phyloP scores from a whole-genome alignment of 2,888 invertebrate genomes.

The Parnassius apollo region DNA sequence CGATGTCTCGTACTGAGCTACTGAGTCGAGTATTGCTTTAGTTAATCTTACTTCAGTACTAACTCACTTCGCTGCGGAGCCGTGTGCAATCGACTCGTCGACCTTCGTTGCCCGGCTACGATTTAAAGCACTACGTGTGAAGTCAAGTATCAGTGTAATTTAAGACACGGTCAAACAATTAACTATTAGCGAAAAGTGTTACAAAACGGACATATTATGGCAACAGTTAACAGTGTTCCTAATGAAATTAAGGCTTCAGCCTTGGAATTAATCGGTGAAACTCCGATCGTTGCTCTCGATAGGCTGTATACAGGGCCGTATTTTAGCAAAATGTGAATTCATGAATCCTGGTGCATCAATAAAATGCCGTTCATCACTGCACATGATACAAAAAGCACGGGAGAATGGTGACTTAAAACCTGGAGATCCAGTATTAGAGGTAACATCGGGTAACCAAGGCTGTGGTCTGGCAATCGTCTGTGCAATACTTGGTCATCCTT shows the following conservation, averaged over 20 bases:
- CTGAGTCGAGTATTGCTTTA: conserved; percentile 4
- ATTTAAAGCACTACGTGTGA: conserved; percentile 19
- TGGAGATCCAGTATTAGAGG: conserved; percentile 61
- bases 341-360: conserved; percentile 75
- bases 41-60: conserved; percentile 10
- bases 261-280: conserved; percentile 69
- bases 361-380: conserved; percentile 66
- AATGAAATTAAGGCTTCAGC: conserved; percentile 69
- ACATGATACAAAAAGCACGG: conserved; percentile 60
- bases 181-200: conserved; percentile 1
- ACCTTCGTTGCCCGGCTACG: conserved; percentile 14
- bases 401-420: conserved; percentile 57
- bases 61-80: conserved; percentile 2
- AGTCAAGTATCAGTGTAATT: conserved; percentile 12
- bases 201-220: conserved; percentile 3
- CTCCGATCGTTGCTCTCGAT: conserved; percentile 69
- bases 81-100: conserved; percentile 20
- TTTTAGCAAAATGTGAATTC: conserved; percentile 73
- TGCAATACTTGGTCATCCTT: conserved; percentile 65
- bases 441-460: conserved; percentile 74
- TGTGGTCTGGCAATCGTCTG: conserved; percentile 73
- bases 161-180: conserved; percentile 10
- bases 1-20: neutral
- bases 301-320: conserved; percentile 66
- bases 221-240: conserved; percentile 31